Percentiles rank a stretch among this genome's conserved stretches.
Conservation (phyloP, 2,113 vertebrate genomes). For the Psilopsiagon aymara region DNA sequence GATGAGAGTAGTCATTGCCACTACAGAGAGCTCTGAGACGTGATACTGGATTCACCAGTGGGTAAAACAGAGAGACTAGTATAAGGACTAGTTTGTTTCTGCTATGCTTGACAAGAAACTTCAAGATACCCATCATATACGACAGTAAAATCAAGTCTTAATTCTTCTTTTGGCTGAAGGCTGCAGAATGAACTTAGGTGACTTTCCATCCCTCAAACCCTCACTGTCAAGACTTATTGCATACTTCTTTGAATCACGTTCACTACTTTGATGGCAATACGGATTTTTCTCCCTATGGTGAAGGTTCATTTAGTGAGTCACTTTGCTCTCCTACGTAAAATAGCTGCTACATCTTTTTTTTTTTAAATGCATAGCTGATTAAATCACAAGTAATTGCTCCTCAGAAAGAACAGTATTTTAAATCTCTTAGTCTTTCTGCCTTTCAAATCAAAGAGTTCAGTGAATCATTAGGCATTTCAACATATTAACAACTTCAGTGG, state of each 20-base stretch:
- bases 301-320: constrained; percentile 73
- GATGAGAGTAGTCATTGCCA: not conserved
- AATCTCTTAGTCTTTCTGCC: constrained; percentile 69
- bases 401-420: constrained; percentile 63
- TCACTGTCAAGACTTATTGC: constrained; percentile 43
- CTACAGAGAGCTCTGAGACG: not conserved
- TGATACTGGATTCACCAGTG: not conserved
- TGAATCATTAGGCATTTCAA: constrained; percentile 73
- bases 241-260: constrained; percentile 58
- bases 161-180: not conserved
- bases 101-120: not conserved
- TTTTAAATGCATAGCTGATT: constrained; percentile 65
- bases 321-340: constrained; percentile 72
- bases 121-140: not conserved
- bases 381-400: constrained; percentile 73
- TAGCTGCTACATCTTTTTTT: constrained; percentile 38
- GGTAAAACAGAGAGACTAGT: not conserved
- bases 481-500: constrained; percentile 49
- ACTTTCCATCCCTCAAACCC: constrained; percentile 29
- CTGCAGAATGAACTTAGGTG: constrained; percentile 36
- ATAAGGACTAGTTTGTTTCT: not conserved
- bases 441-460: constrained; percentile 69
- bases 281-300: constrained; percentile 35
- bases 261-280: constrained; percentile 66
- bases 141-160: not conserved